phyloP scores from a whole-genome alignment of 2,888 invertebrate species.

The Trichopoda pennipes region DNA sequence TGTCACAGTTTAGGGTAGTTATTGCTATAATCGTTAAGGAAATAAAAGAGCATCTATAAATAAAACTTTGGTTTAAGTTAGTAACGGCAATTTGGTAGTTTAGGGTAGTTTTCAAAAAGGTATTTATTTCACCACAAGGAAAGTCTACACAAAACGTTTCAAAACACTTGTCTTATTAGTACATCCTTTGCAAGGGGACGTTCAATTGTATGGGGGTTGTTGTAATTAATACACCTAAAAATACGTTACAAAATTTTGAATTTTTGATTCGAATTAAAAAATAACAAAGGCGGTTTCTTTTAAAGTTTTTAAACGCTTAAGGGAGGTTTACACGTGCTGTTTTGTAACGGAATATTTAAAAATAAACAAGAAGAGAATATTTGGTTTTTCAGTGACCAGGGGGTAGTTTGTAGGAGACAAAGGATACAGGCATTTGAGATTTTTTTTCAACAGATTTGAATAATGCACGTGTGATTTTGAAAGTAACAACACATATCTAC shows the following conservation, averaged over 20 bases:
- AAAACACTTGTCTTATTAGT: conserved; percentile 49
- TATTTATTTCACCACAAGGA: neutral
- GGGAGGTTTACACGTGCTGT: conserved; percentile 66
- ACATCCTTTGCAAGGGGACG: conserved; percentile 19
- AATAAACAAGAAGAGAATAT: conserved; percentile 1
- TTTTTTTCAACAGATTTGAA: conserved; percentile 36
- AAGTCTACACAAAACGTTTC: conserved; percentile 8
- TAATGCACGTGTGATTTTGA: conserved; percentile 51
- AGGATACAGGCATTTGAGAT: neutral
- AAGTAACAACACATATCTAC: conserved; percentile 10
- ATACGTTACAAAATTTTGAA: conserved; percentile 41
- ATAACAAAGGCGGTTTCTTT: neutral
- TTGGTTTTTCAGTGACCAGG: conserved; percentile 44
- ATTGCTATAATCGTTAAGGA: neutral
- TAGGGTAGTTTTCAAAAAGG: conserved; percentile 30
- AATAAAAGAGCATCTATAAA: neutral
- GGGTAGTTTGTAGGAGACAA: conserved; percentile 50
- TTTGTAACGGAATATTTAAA: conserved; percentile 44
- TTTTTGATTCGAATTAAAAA: conserved; percentile 16
- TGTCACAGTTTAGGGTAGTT: too few species aligned
- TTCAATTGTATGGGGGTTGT: conserved; percentile 33
- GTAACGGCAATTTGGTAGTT: neutral
- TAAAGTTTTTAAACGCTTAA: neutral
- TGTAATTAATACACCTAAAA: conserved; percentile 38
- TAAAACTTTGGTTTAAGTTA: conserved; percentile 17